phyloP scores from a whole-genome alignment of 2,113 vertebrate species.

The Neolamprologus fasciatus region DNA sequence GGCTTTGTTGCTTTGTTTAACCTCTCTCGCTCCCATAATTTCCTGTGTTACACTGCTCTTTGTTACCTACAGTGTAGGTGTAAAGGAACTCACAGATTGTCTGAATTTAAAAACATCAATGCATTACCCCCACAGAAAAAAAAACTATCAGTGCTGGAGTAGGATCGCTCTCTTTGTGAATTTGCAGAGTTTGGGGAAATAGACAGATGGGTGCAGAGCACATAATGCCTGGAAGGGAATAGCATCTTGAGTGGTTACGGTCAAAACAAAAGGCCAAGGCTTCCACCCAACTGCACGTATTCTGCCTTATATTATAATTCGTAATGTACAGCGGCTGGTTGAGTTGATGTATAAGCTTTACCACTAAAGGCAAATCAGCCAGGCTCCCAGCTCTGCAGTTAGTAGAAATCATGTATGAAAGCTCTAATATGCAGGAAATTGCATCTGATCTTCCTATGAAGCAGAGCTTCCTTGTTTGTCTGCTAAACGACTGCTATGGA shows the following conservation, averaged over 20 bases:
- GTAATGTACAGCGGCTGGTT: slow-evolving; percentile 3
- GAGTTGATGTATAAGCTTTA: background rate
- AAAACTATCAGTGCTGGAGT: background rate
- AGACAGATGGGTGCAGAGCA: background rate
- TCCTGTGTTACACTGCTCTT: slow-evolving; percentile 30
- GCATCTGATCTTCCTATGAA: background rate
- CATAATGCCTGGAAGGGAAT: slow-evolving; percentile 3
- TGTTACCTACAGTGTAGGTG: slow-evolving; percentile 43
- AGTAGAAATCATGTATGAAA: background rate
- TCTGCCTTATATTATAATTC: slow-evolving; percentile 7
- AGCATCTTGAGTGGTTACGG: background rate
- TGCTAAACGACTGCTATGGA: background rate
- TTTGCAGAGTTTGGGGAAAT: background rate
- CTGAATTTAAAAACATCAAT: slow-evolving; percentile 35
- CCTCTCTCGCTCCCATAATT: slow-evolving; percentile 48
- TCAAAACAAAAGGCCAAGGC: background rate
- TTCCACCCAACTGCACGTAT: background rate
- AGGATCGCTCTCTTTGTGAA: background rate
- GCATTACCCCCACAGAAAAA: background rate
- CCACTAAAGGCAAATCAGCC: background rate
- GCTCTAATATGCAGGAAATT: background rate
- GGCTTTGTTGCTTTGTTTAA: slow-evolving; percentile 63
- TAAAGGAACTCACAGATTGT: slow-evolving; percentile 6
- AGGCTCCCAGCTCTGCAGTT: background rate
- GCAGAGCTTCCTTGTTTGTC: background rate